Conservation (phyloP, 2,888 invertebrate genomes). For the Cantharis rustica region DNA sequence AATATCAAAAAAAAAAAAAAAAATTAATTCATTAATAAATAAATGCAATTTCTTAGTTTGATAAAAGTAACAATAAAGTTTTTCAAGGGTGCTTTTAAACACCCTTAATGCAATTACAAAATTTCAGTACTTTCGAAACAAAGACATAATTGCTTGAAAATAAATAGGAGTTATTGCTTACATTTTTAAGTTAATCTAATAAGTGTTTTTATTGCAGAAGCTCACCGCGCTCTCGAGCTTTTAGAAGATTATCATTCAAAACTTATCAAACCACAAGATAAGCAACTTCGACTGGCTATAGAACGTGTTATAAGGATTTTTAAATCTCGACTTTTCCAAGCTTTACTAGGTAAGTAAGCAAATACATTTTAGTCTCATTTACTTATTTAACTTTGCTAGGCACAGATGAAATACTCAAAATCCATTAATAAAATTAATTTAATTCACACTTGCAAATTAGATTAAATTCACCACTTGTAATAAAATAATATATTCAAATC, state of each 20-base stretch:
- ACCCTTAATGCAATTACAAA: not conserved
- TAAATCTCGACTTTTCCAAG: constrained; percentile 97
- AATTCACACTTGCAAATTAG: not conserved
- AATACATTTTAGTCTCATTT: not conserved
- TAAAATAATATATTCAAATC: not conserved
- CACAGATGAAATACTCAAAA: not conserved
- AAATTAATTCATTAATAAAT: not conserved
- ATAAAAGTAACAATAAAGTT: not conserved
- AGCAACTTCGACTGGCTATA: constrained; percentile 92
- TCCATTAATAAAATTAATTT: not conserved
- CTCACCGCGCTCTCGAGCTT: constrained; percentile 96
- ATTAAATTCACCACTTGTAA: not conserved
- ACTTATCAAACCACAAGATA: constrained; percentile 91
- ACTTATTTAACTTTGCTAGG: not conserved
- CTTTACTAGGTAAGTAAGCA: constrained; percentile 84
- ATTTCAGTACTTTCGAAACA: not conserved
- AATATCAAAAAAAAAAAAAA: no score
- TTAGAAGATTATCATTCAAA: constrained; percentile 98
- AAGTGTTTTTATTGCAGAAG: constrained; percentile 70
- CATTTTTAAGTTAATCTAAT: constrained; percentile 5
- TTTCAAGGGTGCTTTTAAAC: not conserved
- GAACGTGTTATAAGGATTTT: constrained; percentile 98
- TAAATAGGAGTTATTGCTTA: constrained; percentile 4
- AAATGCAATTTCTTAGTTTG: not conserved
- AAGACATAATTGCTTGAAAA: not conserved